Evolutionary conservation across 2,888 invertebrate species (phyloP), one percentile per base, ranked within the genome.

Genomic region (Autographa pulchrina): DNA sequence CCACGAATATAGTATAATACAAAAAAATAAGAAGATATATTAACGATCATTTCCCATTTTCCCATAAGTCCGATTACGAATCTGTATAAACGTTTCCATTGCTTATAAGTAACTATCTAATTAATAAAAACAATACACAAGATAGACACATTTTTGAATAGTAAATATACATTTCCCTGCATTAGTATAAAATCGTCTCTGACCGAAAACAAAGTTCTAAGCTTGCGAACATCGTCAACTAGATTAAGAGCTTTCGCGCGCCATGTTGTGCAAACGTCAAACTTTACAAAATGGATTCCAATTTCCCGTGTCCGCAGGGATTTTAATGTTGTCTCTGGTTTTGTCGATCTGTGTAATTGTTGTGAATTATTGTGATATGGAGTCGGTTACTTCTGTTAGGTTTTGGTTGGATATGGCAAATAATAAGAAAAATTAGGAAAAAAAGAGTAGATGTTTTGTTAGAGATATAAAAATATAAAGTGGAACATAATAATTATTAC

Each of bases 211-310:
- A 80, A 79, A 83, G 83, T 80, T 62, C 79, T 84, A 83, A 82
- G 83, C 85, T 90, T 75, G 64, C 58, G 74, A 74, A 89, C 89
- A 85, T 88, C 74, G 77, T 41, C 87, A 94, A 94, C 92, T 90
- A 91, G 94, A 94, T 94, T 94, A 94, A 76, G 83, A 78, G 84
- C 84, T 62, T 89, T 91, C 92, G 91, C 92, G 84, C 79, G 92
- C 92, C 93, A 92, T 92, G 89, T 93, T 92, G 86, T 66, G 67
- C 75, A 86, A 91, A 92, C 88, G 94, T 95, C 94, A 94, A 95
- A 95, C 91, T 95, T 91, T 80, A 25, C 90, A 92, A 94, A 95
- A 94, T 91, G 94, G 94, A 93, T 93, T 93, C 93, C 82, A 83
- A 75, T 81, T 82, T 82, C 84, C 84, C 84, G 79, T 77, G 75